These are phyloP conservation scores for Cecropterus lyciades DNA, from an alignment of 1,140 invertebrate genomes.

Conservation along the genomic window DNA sequence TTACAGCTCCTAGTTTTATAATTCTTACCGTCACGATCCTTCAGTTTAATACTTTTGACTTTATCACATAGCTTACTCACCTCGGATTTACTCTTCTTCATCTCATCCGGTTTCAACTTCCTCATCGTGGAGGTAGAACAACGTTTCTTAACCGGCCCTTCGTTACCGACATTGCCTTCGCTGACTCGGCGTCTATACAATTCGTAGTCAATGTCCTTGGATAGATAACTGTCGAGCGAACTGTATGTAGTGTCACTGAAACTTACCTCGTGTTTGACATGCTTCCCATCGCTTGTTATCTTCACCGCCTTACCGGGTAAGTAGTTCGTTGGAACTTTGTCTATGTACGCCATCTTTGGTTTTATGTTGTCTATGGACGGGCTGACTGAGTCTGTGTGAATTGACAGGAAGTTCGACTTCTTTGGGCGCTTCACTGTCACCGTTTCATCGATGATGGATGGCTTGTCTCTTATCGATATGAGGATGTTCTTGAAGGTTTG, in stretches of 20 bases:
- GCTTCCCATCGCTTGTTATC: constrained; percentile 64
- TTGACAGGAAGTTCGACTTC: constrained; percentile 66
- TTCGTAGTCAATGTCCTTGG: constrained; percentile 63
- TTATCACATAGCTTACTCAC: constrained; percentile 76
- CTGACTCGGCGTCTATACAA: constrained; percentile 64
- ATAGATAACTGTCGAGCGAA: constrained; percentile 68
- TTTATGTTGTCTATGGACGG: constrained; percentile 55
- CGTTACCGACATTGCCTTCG: constrained; percentile 63
- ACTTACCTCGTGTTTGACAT: constrained; percentile 80
- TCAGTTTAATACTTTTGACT: constrained; percentile 70
- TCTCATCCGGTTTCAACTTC: constrained; percentile 64
- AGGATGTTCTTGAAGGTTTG: constrained; percentile 75
- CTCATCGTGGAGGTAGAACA: constrained; percentile 68
- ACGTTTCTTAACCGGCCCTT: constrained; percentile 57
- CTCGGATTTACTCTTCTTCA: constrained; percentile 74
- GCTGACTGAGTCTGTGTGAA: constrained; percentile 64
- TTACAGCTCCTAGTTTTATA: constrained; percentile 85
- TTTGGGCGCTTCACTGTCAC: constrained; percentile 63
- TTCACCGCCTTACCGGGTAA: constrained; percentile 76
- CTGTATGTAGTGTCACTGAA: constrained; percentile 50
- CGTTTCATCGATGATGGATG: constrained; percentile 67
- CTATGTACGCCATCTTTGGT: constrained; percentile 70
- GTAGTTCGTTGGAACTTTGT: constrained; percentile 63
- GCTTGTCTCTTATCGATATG: constrained; percentile 71
- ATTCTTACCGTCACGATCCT: constrained; percentile 60